Conservation (phyloP, 2,888 invertebrate genomes). For the Tachina lurida region DNA sequence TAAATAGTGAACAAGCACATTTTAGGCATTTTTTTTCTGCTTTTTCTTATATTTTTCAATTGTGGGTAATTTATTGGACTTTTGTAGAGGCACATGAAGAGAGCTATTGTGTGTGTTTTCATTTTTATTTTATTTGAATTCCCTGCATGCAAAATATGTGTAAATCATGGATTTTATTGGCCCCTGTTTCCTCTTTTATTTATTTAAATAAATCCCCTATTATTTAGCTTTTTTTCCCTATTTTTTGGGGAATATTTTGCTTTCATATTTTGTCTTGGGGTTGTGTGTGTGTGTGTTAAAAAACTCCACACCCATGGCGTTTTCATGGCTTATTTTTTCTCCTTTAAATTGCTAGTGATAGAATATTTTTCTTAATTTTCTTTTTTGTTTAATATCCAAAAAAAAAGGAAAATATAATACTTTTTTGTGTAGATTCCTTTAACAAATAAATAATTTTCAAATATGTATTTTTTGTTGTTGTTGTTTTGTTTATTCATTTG, state of each 20-base stretch:
- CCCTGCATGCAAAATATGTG: slow-evolving; percentile 58
- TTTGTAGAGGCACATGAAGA: background rate
- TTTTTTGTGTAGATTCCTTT: slow-evolving; percentile 4
- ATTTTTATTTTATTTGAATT: slow-evolving; percentile 48
- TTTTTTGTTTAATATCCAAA: slow-evolving; percentile 4
- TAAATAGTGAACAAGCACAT: slow-evolving; percentile 42
- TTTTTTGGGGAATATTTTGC: background rate
- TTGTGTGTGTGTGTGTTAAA: background rate
- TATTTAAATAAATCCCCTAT: slow-evolving; percentile 58
- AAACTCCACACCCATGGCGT: slow-evolving; percentile 62
- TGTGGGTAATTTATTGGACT: slow-evolving; percentile 15
- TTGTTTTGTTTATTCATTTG: slow-evolving; percentile 48
- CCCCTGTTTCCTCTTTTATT: slow-evolving; percentile 30
- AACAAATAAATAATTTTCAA: slow-evolving; percentile 41
- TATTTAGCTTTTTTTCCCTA: slow-evolving; percentile 12
- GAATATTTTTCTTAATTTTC: slow-evolving; percentile 40
- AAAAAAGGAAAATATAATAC: background rate
- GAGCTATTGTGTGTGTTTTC: background rate
- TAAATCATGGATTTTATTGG: slow-evolving; percentile 67
- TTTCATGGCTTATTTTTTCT: slow-evolving; percentile 43
- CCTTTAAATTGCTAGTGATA: slow-evolving; percentile 21
- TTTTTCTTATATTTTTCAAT: background rate
- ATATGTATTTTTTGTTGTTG: background rate
- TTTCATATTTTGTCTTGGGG: background rate
- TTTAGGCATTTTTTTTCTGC: background rate